phyloP scores from a whole-genome alignment of 2,113 vertebrate species.

The Pionites leucogaster region DNA sequence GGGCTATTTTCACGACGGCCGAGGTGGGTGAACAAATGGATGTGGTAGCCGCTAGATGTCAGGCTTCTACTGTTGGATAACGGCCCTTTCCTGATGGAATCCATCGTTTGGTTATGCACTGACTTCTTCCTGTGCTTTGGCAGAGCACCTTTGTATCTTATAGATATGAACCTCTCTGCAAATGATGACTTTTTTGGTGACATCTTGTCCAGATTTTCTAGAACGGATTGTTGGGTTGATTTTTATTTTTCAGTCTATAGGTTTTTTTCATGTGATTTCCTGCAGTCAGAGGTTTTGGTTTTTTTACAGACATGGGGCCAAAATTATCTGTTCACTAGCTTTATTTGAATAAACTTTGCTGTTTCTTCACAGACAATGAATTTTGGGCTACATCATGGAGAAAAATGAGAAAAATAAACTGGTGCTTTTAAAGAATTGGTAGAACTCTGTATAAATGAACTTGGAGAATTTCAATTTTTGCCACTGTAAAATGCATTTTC shows the following conservation, averaged over 20 bases:
- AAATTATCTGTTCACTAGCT: neutral
- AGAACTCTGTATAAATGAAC: neutral
- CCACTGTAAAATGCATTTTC: neutral
- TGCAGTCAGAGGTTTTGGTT: neutral
- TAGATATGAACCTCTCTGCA: neutral
- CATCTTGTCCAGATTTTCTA: neutral
- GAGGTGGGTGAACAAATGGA: neutral
- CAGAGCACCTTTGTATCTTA: neutral
- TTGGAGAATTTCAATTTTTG: neutral
- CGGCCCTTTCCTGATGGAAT: neutral
- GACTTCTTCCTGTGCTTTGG: neutral
- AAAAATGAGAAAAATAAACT: neutral
- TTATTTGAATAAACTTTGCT: neutral
- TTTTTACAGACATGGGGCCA: neutral
- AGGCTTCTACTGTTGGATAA: neutral
- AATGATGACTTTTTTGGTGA: neutral
- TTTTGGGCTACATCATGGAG: neutral
- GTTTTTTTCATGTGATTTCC: neutral
- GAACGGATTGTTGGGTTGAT: neutral
- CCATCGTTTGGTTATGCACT: accelerated
- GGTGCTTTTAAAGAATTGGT: neutral
- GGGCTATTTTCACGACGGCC: neutral
- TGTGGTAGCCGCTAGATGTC: slow-evolving; percentile 28
- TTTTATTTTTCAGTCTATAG: neutral
- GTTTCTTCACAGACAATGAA: neutral